phyloP scores from a whole-genome alignment of 2,888 invertebrate species.

The Rhamphomyia laevipes region DNA sequence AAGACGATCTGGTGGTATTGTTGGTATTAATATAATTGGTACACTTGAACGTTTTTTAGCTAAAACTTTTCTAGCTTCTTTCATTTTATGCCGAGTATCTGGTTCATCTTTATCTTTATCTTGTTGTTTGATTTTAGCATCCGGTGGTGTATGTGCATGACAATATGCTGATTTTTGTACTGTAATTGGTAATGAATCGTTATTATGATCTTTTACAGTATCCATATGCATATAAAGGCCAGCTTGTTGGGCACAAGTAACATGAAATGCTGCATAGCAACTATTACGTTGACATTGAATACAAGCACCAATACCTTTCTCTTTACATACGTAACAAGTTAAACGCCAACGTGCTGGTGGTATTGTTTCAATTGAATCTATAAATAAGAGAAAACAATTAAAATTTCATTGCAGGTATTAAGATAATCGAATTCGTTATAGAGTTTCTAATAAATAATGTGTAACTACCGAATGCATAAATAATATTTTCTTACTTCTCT shows the following conservation, averaged over 20 bases:
- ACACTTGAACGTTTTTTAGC: constrained; percentile 83
- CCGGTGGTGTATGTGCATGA: constrained; percentile 67
- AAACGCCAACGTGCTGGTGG: constrained; percentile 92
- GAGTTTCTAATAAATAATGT: neutral
- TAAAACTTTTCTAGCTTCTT: constrained; percentile 73
- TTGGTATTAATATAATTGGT: constrained; percentile 87
- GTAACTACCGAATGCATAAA: neutral
- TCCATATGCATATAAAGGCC: constrained; percentile 93
- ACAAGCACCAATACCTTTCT: constrained; percentile 85
- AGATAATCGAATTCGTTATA: neutral
- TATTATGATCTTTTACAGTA: constrained; percentile 55
- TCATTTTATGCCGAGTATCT: constrained; percentile 69
- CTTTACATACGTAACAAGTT: constrained; percentile 95
- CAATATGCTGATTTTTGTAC: constrained; percentile 95
- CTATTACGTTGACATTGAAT: constrained; percentile 96
- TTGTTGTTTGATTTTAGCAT: constrained; percentile 32
- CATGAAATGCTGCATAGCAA: constrained; percentile 97
- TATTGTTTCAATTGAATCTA: constrained; percentile 90
- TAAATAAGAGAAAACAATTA: neutral
- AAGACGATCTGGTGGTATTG: constrained; percentile 78
- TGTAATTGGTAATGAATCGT: constrained; percentile 61
- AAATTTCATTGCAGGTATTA: neutral
- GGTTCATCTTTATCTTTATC: constrained; percentile 44
- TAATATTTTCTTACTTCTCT: neutral
- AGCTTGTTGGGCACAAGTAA: constrained; percentile 96